Evolutionary conservation across 2,113 vertebrate species (phyloP).

Genomic region (Macroglossus sobrinus): DNA sequence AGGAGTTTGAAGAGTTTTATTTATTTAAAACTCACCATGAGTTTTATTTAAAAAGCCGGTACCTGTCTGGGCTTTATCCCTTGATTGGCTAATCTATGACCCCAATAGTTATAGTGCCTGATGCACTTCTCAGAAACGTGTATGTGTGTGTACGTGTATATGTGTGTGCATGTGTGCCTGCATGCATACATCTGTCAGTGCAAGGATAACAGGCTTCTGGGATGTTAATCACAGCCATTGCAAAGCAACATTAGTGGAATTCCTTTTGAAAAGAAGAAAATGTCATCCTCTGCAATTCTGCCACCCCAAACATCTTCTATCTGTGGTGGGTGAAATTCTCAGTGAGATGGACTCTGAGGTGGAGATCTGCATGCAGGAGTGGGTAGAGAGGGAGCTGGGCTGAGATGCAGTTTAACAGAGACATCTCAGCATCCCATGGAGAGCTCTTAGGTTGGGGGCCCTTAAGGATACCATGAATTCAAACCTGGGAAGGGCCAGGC

Average conservation of each 20-base stretch:
- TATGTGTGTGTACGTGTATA: accelerated
- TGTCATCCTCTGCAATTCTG: neutral
- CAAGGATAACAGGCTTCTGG: neutral
- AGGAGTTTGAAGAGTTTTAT: no score
- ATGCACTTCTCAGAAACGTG: neutral
- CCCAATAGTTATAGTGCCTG: neutral
- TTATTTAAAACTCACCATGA: no score
- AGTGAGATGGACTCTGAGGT: neutral
- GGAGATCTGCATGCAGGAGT: neutral
- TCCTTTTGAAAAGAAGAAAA: neutral
- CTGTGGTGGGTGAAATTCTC: neutral
- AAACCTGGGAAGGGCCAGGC: neutral
- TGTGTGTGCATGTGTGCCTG: no score
- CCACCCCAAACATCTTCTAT: accelerated
- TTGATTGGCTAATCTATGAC: neutral
- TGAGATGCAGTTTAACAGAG: no score
- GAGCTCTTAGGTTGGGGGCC: neutral
- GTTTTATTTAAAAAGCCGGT: neutral
- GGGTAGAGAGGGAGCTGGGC: no score
- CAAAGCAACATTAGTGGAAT: neutral
- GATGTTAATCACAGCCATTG: no score
- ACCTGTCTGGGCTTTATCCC: neutral
- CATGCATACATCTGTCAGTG: neutral
- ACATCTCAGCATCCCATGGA: accelerated
- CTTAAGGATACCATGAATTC: accelerated